Conservation (phyloP, 2,797 vertebrate genomes). For the Toxotes lorentzi region DNA sequence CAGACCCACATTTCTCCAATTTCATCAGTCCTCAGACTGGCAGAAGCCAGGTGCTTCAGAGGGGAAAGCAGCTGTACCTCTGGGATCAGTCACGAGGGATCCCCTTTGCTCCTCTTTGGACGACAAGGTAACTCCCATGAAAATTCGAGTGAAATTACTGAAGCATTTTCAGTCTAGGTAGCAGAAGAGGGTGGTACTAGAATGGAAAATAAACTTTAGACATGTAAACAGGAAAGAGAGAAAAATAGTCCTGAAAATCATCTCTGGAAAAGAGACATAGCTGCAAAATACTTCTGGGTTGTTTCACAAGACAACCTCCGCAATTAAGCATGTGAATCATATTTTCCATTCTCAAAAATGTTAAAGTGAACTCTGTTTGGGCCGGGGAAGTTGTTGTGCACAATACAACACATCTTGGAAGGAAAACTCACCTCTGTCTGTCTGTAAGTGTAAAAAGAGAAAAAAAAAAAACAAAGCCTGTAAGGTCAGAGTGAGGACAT, state of each 20-base stretch:
- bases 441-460: neutral
- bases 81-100: slow-evolving; percentile 57
- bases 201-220: slow-evolving; percentile 64
- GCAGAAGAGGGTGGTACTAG: slow-evolving; percentile 39
- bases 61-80: slow-evolving; percentile 61
- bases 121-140: slow-evolving; percentile 42
- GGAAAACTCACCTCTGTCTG: slow-evolving; percentile 33
- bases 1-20: slow-evolving; percentile 63
- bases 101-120: slow-evolving; percentile 46
- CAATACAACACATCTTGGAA: slow-evolving; percentile 39
- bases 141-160: slow-evolving; percentile 53
- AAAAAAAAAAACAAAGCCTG: slow-evolving; percentile 31
- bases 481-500: slow-evolving; percentile 49
- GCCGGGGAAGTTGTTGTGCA: slow-evolving; percentile 54
- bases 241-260: slow-evolving; percentile 46
- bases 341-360: slow-evolving; percentile 77
- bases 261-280: slow-evolving; percentile 58
- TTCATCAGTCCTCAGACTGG: slow-evolving; percentile 67
- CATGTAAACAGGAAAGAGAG: slow-evolving; percentile 65
- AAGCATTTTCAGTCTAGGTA: slow-evolving; percentile 48
- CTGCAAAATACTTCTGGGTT: slow-evolving; percentile 70
- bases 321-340: slow-evolving; percentile 77
- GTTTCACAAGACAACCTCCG: slow-evolving; percentile 68
- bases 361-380: slow-evolving; percentile 61
- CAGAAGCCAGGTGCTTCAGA: slow-evolving; percentile 68